phyloP scores from a whole-genome alignment of 1,140 invertebrate species.

The Trichonephila clavipes region DNA sequence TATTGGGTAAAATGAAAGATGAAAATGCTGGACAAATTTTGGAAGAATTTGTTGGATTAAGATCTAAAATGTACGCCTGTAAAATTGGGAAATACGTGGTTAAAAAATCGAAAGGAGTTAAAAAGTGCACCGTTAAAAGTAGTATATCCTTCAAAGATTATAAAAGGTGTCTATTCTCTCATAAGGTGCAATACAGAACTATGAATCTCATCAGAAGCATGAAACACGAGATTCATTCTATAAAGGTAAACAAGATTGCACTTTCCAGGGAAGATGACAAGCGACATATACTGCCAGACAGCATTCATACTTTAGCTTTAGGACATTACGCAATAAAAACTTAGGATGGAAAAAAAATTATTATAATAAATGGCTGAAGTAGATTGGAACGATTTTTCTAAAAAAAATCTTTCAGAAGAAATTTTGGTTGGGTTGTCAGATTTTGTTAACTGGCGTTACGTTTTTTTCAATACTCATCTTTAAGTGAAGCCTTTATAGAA shows the following conservation, averaged over 20 bases:
- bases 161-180: slow-evolving; percentile 77
- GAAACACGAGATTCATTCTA: slow-evolving; percentile 48
- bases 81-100: slow-evolving; percentile 77
- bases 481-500: slow-evolving; percentile 5
- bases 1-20: slow-evolving; percentile 83
- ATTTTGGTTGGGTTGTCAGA: neutral
- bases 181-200: slow-evolving; percentile 38
- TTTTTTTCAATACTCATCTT: neutral
- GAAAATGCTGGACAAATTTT: slow-evolving; percentile 81
- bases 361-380: slow-evolving; percentile 16
- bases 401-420: neutral
- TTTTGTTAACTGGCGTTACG: neutral
- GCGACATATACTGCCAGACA: slow-evolving; percentile 1
- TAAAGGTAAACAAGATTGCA: slow-evolving; percentile 44
- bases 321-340: neutral
- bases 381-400: neutral
- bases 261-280: neutral
- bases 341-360: neutral
- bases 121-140: slow-evolving; percentile 77
- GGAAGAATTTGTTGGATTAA: slow-evolving; percentile 80
- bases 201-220: slow-evolving; percentile 73
- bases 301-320: neutral
- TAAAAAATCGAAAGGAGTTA: slow-evolving; percentile 77
- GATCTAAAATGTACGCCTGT: slow-evolving; percentile 80
- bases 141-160: slow-evolving; percentile 77